These are phyloP conservation scores for Mesitornis unicolor DNA, from an alignment of 2,113 vertebrate species.

Conservation along the genomic window DNA sequence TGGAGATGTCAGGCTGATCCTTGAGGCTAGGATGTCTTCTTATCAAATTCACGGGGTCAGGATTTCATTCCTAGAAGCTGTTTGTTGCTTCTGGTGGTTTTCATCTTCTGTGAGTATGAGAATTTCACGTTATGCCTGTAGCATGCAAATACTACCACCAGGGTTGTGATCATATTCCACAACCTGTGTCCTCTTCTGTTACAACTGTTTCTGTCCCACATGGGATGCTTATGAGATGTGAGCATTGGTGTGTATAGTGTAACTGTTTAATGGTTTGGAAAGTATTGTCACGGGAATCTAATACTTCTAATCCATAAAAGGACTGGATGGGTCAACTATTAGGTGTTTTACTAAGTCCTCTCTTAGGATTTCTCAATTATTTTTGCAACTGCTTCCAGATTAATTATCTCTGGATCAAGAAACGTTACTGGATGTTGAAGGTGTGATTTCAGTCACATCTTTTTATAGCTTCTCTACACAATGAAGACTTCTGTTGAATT, in stretches of 20 bases:
- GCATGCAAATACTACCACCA: neutral
- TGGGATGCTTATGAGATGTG: neutral
- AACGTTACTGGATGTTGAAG: neutral
- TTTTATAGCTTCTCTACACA: neutral
- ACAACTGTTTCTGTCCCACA: neutral
- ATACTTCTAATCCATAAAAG: neutral
- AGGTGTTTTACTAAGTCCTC: neutral
- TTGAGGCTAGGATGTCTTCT: neutral
- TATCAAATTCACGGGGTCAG: neutral
- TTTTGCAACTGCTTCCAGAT: neutral
- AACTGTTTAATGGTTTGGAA: neutral
- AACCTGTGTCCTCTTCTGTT: neutral
- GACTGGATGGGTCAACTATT: neutral
- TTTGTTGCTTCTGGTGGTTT: neutral
- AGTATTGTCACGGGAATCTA: neutral
- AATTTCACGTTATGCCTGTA: neutral
- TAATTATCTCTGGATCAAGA: neutral
- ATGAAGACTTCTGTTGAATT: neutral
- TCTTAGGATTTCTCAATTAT: neutral
- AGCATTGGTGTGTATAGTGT: neutral
- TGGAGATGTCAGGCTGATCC: neutral
- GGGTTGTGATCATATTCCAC: neutral
- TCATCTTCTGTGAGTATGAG: neutral
- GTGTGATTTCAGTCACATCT: neutral
- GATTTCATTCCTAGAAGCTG: neutral